Percentiles rank a stretch among this genome's conserved stretches.
Conservation (phyloP, 2,888 invertebrate genomes). For the Diadromus collaris region DNA sequence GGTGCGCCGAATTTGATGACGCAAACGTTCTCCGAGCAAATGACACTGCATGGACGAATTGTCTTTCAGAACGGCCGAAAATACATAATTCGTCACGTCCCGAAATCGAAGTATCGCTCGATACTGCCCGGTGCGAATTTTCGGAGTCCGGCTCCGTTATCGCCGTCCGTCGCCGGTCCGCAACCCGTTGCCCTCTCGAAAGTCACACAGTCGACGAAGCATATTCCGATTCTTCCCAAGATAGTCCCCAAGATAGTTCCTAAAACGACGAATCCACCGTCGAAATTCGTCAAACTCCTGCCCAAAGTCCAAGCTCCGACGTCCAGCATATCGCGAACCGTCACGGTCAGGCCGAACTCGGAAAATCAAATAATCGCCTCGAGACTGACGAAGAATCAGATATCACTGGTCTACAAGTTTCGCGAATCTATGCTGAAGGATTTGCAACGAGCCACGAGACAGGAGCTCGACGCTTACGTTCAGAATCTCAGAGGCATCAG, state of each 20-base stretch:
- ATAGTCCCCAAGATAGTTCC: not conserved
- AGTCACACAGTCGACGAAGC: not conserved
- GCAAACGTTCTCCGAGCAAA: slow-evolving; percentile 54
- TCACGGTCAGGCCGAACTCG: not conserved
- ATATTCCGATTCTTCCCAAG: slow-evolving; percentile 5
- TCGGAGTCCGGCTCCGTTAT: slow-evolving; percentile 9
- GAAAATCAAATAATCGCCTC: slow-evolving; percentile 2
- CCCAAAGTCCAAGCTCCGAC: not conserved
- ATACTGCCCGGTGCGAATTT: slow-evolving; percentile 47
- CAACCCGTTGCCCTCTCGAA: slow-evolving; percentile 4
- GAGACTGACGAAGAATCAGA: slow-evolving; percentile 39
- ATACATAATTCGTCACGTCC: slow-evolving; percentile 63
- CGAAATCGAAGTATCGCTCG: slow-evolving; percentile 45
- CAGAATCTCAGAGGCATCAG: slow-evolving; percentile 64
- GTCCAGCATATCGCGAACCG: not conserved
- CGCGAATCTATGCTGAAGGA: slow-evolving; percentile 44
- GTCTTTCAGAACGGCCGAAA: slow-evolving; percentile 69
- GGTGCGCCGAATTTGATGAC: not conserved
- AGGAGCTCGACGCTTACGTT: slow-evolving; percentile 62
- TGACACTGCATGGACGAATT: slow-evolving; percentile 61
- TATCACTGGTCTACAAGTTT: slow-evolving; percentile 38
- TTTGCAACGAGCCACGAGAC: slow-evolving; percentile 8
- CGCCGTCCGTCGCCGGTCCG: slow-evolving; percentile 14
- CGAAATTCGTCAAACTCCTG: not conserved
- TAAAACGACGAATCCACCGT: not conserved